phyloP scores from a whole-genome alignment of 2,888 invertebrate genomes.

The Saturnia japonica region DNA sequence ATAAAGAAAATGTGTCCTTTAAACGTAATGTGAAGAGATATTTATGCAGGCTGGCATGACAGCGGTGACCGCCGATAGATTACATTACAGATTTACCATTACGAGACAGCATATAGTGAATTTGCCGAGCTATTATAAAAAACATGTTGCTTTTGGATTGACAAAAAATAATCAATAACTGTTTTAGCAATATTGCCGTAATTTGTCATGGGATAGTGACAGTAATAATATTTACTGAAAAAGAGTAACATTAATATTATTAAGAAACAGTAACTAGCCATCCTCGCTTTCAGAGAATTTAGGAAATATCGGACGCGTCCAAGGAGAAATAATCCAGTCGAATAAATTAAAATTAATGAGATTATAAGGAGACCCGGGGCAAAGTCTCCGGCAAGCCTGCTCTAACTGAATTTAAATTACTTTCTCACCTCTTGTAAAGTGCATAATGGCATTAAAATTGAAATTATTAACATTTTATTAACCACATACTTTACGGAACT shows the following conservation, averaged over 20 bases:
- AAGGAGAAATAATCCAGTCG: constrained; percentile 69
- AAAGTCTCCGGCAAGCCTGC: constrained; percentile 53
- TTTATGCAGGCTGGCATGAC: too few species aligned
- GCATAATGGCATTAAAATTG: constrained; percentile 77
- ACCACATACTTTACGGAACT: not conserved
- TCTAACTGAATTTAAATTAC: constrained; percentile 76
- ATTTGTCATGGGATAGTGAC: not conserved
- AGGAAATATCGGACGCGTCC: constrained; percentile 59
- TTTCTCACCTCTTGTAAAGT: constrained; percentile 73
- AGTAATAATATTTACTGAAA: not conserved
- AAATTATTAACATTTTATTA: constrained; percentile 41
- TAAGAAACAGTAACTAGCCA: constrained; percentile 33
- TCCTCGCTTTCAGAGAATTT: constrained; percentile 31
- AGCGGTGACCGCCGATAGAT: too few species aligned
- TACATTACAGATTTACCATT: too few species aligned
- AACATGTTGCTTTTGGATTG: too few species aligned
- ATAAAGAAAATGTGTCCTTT: too few species aligned
- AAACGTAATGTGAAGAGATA: too few species aligned
- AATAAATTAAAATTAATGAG: constrained; percentile 81
- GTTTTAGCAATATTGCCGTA: too few species aligned
- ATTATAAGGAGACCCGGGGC: constrained; percentile 67
- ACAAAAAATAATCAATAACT: too few species aligned
- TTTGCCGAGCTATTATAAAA: too few species aligned
- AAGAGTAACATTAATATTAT: not conserved
- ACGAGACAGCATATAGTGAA: too few species aligned